Conservation (phyloP, 2,113 vertebrate species). For the Tragelaphus buxtoni region DNA sequence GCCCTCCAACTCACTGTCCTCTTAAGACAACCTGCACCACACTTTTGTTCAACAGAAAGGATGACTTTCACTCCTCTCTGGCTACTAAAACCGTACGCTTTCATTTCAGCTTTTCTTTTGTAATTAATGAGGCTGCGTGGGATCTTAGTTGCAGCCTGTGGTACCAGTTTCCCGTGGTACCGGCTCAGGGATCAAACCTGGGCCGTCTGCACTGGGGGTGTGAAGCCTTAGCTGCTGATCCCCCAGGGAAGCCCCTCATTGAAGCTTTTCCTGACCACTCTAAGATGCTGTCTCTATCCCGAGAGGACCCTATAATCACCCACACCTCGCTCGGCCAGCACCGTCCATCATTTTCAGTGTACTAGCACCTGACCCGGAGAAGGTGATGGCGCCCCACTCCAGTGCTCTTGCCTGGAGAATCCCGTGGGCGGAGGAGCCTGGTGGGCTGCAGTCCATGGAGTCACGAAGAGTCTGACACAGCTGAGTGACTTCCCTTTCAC, state of each 20-base stretch:
- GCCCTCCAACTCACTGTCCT: neutral
- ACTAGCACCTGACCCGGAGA: neutral
- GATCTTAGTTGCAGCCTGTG: neutral
- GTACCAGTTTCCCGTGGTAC: neutral
- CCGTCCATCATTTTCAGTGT: neutral
- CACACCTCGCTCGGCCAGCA: neutral
- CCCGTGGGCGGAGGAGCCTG: accelerated
- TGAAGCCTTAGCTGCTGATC: neutral
- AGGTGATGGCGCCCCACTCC: too few species aligned
- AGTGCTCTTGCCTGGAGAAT: too few species aligned
- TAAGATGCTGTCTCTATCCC: neutral
- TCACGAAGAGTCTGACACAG: accelerated
- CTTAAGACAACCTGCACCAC: too few species aligned
- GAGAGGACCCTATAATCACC: neutral
- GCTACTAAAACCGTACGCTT: neutral
- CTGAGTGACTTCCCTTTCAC: too few species aligned
- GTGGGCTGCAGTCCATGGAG: too few species aligned
- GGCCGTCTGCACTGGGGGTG: neutral
- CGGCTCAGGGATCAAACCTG: neutral
- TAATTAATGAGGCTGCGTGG: neutral
- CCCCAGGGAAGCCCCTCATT: neutral
- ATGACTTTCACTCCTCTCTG: neutral
- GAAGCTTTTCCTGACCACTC: neutral
- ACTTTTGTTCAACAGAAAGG: neutral
- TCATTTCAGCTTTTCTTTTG: neutral